A percentile compares a stretch with the other conserved stretches of the same genome.
These are phyloP conservation scores for Caerostris darwini DNA, from an alignment of 1,140 invertebrate genomes.

Conservation along the genomic window DNA sequence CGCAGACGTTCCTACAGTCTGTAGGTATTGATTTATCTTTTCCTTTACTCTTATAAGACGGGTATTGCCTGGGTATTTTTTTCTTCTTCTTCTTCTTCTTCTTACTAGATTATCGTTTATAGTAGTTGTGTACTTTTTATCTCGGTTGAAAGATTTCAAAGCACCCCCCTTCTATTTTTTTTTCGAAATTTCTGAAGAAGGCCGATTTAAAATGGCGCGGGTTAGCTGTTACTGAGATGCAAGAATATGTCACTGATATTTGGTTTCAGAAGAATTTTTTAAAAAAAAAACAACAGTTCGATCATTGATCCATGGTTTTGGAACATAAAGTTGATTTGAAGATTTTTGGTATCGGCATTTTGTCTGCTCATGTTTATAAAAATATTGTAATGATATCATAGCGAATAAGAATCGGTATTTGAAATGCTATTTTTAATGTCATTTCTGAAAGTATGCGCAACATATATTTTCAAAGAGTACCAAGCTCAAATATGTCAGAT, in stretches of 20 bases:
- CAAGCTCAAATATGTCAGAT: too few species aligned
- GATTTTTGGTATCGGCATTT: too few species aligned
- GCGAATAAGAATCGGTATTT: too few species aligned
- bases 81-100: not conserved
- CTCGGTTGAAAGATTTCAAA: not conserved
- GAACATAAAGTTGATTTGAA: too few species aligned
- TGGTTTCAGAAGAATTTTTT: not conserved
- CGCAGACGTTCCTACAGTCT: not conserved
- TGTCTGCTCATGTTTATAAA: too few species aligned
- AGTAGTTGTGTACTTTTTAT: not conserved
- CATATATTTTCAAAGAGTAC: too few species aligned
- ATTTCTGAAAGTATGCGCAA: too few species aligned
- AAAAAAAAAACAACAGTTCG: too few species aligned
- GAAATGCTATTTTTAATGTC: too few species aligned
- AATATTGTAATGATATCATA: too few species aligned
- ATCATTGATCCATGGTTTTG: too few species aligned
- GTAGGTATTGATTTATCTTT: conserved; percentile 50
- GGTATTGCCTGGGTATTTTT: not conserved
- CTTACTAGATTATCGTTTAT: not conserved
- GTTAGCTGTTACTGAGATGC: not conserved
- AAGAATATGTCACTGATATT: not conserved
- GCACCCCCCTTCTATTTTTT: not conserved
- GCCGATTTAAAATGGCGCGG: not conserved
- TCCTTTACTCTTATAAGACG: not conserved
- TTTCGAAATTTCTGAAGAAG: not conserved